Conservation (phyloP, 2,113 vertebrate species). For the Typhlomys cinereus region DNA sequence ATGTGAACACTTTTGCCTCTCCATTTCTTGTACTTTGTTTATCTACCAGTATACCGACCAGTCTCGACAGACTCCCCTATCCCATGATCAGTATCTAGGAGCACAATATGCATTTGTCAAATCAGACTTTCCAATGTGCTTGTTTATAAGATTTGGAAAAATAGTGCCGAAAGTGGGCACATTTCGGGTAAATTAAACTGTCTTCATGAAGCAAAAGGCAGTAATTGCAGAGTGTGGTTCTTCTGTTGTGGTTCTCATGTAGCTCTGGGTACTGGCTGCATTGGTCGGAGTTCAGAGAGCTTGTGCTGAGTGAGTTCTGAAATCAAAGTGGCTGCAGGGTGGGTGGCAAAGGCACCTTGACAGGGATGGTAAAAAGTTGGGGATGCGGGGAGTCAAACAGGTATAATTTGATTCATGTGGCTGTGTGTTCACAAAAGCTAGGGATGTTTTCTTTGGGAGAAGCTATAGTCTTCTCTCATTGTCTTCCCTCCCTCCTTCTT, state of each 20-base stretch:
- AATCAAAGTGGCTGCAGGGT: neutral
- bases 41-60: neutral
- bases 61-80: neutral
- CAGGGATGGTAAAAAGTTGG: neutral
- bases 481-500: neutral
- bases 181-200: conserved; percentile 7
- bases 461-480: too few relatives aligned
- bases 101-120: neutral
- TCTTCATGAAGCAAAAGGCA: neutral
- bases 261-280: neutral
- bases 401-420: too few relatives aligned
- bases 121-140: neutral
- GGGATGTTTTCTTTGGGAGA: too few relatives aligned
- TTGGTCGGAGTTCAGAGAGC: neutral
- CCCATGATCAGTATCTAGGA: neutral
- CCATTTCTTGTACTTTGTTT: neutral
- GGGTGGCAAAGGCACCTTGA: neutral
- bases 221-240: neutral
- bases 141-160: conserved; percentile 7
- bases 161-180: neutral
- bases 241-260: neutral
- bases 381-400: neutral
- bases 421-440: too few relatives aligned
- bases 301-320: conserved; percentile 30
- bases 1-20: neutral